Conservation (phyloP, 2,797 vertebrate species). For the Mallotus villosus region DNA sequence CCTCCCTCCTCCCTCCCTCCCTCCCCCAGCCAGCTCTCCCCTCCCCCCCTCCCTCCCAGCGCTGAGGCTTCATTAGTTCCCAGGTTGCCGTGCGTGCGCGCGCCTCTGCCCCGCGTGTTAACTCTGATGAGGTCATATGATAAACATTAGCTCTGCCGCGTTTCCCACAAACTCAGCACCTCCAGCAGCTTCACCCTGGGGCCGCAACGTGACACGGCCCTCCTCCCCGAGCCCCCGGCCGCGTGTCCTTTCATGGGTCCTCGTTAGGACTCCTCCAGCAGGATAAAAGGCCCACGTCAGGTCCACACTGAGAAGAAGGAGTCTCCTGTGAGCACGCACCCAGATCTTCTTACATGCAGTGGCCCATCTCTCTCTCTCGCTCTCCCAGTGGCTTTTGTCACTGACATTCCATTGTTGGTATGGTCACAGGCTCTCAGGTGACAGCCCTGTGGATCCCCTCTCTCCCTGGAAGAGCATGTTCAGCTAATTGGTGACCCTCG, state of each 20-base stretch:
- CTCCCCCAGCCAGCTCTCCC: constrained; percentile 11
- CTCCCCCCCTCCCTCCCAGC: constrained; percentile 72
- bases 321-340: constrained; percentile 62
- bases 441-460: neutral
- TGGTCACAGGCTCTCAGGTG: constrained; percentile 16
- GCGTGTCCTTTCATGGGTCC: constrained; percentile 81
- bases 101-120: constrained; percentile 76
- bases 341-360: constrained; percentile 14
- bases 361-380: neutral
- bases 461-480: constrained; percentile 7
- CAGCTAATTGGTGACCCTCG: constrained; percentile 44
- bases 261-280: constrained; percentile 71
- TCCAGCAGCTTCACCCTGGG: constrained; percentile 59
- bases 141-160: constrained; percentile 82
- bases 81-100: constrained; percentile 68
- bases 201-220: constrained; percentile 77
- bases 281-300: constrained; percentile 75
- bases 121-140: constrained; percentile 89
- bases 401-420: constrained; percentile 11
- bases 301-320: constrained; percentile 49
- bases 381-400: constrained; percentile 9
- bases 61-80: constrained; percentile 75
- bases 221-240: constrained; percentile 80
- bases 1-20: constrained; percentile 44
- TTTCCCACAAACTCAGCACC: constrained; percentile 83